Evolutionary conservation across 1,140 invertebrate species (phyloP).

Genomic region (Callitettix versicolor): DNA sequence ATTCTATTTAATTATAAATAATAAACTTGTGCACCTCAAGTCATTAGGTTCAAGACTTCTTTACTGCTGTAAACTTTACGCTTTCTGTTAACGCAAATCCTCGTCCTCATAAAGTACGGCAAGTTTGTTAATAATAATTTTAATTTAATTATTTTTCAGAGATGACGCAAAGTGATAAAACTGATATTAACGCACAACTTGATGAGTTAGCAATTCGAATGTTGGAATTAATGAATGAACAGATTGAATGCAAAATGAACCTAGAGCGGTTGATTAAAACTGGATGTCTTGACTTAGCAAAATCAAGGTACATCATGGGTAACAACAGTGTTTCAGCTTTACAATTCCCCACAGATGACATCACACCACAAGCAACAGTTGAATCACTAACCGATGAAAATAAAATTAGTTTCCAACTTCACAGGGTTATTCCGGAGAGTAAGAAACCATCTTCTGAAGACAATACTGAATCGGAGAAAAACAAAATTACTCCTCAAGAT

Average conservation of each 20-base stretch:
- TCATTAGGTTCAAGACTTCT: no score
- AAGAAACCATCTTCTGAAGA: neutral
- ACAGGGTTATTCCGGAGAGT: neutral
- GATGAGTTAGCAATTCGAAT: constrained; percentile 49
- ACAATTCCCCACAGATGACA: constrained; percentile 50
- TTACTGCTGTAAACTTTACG: no score
- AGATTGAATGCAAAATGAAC: constrained; percentile 47
- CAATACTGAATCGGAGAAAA: neutral
- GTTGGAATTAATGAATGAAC: constrained; percentile 55
- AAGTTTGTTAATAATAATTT: no score
- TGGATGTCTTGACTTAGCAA: constrained; percentile 49
- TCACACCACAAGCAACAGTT: constrained; percentile 26
- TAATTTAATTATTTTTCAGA: no score
- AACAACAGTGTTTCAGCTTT: constrained; percentile 47
- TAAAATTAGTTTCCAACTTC: neutral
- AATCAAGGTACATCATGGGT: constrained; percentile 59
- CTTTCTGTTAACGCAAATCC: no score
- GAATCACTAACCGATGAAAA: neutral
- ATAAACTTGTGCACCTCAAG: no score
- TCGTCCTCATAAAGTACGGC: no score
- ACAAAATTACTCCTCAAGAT: constrained; percentile 35
- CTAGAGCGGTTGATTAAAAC: constrained; percentile 50
- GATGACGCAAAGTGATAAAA: neutral
- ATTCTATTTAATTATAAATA: no score
- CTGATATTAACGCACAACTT: constrained; percentile 29